These are phyloP conservation scores for Arrhopalites spinosus DNA, from an alignment of 2,888 invertebrate species.

Conservation along the genomic window DNA sequence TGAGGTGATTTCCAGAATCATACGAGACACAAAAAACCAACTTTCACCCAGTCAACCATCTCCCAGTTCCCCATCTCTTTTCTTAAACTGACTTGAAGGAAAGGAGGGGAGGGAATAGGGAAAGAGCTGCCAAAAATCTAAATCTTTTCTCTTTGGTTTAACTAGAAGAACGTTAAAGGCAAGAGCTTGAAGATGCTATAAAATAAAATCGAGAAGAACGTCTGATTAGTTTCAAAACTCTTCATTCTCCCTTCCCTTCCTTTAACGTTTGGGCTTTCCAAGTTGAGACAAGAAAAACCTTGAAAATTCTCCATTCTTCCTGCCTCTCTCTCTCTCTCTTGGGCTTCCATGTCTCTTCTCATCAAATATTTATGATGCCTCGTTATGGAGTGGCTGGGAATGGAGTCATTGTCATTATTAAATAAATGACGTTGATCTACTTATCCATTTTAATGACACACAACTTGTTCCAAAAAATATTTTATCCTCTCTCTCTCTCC, in stretches of 20 bases:
- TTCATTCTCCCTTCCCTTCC: neutral
- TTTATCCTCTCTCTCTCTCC: neutral
- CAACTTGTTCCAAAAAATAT: neutral
- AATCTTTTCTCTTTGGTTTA: neutral
- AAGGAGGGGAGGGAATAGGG: neutral
- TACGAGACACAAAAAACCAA: neutral
- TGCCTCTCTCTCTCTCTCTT: neutral
- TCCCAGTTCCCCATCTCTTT: no score
- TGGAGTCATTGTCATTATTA: neutral
- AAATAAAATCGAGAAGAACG: neutral
- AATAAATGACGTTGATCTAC: conserved; percentile 1
- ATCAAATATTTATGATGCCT: neutral
- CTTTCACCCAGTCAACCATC: no score
- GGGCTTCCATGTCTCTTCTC: neutral
- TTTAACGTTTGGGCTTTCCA: neutral
- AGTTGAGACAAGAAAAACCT: neutral
- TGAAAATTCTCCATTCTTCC: neutral
- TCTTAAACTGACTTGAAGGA: no score
- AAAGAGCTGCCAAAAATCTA: conserved; percentile 1
- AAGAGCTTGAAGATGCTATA: neutral
- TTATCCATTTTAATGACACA: conserved; percentile 6
- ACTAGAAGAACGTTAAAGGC: neutral
- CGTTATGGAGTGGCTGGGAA: neutral
- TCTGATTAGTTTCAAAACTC: conserved; percentile 12
- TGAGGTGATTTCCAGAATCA: neutral